phyloP scores from a whole-genome alignment of 2,888 invertebrate genomes.

The Tachina grossa region DNA sequence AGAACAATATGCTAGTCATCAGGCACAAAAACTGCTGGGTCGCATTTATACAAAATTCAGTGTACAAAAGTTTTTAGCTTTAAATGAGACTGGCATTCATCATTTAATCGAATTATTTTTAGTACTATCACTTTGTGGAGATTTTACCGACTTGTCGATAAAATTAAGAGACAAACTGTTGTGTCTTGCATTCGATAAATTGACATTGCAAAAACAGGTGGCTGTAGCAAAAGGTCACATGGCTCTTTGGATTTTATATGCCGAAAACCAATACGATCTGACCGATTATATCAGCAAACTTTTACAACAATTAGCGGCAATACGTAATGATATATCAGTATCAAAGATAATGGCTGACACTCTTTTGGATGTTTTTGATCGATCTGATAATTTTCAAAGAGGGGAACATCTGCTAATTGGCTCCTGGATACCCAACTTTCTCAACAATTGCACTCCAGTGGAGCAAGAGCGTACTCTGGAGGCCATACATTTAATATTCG shows the following conservation, averaged over 20 bases:
- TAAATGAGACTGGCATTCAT: constrained; percentile 84
- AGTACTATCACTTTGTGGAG: constrained; percentile 77
- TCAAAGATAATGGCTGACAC: constrained; percentile 77
- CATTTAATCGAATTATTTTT: constrained; percentile 84
- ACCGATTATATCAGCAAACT: constrained; percentile 80
- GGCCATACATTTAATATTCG: constrained; percentile 78
- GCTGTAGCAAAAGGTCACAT: constrained; percentile 81
- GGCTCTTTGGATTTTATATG: constrained; percentile 80
- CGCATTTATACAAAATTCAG: constrained; percentile 85
- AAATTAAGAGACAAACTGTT: constrained; percentile 81
- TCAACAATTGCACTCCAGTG: constrained; percentile 77
- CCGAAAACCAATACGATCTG: constrained; percentile 79
- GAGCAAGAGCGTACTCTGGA: constrained; percentile 81
- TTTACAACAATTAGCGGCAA: constrained; percentile 76
- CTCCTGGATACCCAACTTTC: constrained; percentile 80
- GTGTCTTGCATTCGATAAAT: constrained; percentile 80
- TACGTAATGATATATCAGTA: constrained; percentile 78
- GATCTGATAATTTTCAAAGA: constrained; percentile 76
- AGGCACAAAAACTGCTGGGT: constrained; percentile 83
- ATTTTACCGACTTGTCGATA: constrained; percentile 77
- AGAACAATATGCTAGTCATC: constrained; percentile 72
- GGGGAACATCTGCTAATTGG: constrained; percentile 80
- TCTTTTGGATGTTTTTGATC: constrained; percentile 77
- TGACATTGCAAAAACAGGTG: constrained; percentile 78
- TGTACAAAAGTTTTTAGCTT: constrained; percentile 84